Conservation (phyloP, 2,113 vertebrate genomes). For the Cochlearius cochlearius region DNA sequence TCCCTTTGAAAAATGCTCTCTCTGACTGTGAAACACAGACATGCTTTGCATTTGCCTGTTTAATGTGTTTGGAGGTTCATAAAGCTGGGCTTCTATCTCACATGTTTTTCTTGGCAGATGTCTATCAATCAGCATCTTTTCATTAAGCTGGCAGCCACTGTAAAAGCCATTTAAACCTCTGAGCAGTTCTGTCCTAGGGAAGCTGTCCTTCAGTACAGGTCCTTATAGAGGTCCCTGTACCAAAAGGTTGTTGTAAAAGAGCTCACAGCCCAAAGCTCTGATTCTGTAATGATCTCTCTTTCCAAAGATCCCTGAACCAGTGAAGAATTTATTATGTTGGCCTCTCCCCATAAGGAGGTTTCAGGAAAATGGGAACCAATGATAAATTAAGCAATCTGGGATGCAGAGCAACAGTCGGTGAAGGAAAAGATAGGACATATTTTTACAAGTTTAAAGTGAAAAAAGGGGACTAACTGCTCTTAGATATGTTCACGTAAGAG, state of each 20-base stretch:
- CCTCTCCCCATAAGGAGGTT: background rate
- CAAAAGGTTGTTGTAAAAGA: background rate
- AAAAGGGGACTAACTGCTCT: background rate
- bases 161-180: background rate
- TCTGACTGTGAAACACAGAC: background rate
- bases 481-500: background rate
- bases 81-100: background rate
- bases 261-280: background rate
- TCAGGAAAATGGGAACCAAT: background rate
- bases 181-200: background rate
- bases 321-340: background rate
- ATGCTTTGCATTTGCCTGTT: background rate
- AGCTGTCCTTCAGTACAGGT: background rate
- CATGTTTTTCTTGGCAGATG: background rate
- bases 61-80: background rate
- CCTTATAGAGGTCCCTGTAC: background rate
- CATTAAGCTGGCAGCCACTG: background rate
- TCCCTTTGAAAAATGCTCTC: conserved; percentile 31
- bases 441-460: background rate
- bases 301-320: background rate
- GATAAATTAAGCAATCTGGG: background rate
- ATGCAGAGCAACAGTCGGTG: background rate
- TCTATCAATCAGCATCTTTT: conserved; percentile 8
- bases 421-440: background rate
- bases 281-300: background rate